phyloP scores from a whole-genome alignment of 2,797 vertebrate species.

The Lutjanus argentimaculatus region DNA sequence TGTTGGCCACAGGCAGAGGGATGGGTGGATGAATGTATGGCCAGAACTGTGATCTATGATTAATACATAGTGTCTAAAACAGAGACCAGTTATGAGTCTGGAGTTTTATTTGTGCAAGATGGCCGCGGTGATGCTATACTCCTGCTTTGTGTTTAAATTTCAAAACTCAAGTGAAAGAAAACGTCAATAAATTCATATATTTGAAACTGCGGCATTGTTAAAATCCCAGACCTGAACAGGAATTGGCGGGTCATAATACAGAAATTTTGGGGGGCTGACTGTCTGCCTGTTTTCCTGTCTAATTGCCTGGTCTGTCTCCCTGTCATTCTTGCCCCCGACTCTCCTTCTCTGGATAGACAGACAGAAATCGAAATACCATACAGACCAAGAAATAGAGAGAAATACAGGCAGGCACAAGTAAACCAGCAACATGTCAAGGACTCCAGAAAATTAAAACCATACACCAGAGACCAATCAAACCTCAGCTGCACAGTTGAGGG shows the following conservation, averaged over 20 bases:
- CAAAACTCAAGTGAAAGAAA: conserved; percentile 27
- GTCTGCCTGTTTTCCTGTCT: conserved; percentile 42
- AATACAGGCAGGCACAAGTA: conserved; percentile 13
- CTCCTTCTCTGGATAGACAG: conserved; percentile 20
- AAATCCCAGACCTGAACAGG: not conserved
- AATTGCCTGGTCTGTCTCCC: conserved; percentile 18
- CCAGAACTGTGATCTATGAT: conserved; percentile 67
- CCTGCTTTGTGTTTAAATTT: conserved; percentile 38
- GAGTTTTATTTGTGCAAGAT: conserved; percentile 42
- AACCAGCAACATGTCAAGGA: conserved; percentile 18
- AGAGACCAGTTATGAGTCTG: conserved; percentile 48
- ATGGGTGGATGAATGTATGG: conserved; percentile 67
- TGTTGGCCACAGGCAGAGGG: conserved; percentile 72
- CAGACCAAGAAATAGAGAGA: conserved; percentile 9
- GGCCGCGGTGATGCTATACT: conserved; percentile 32
- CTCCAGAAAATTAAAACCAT: conserved; percentile 36
- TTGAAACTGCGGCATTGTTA: not conserved
- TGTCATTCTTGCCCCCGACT: conserved; percentile 6
- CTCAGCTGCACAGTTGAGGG: conserved; percentile 33
- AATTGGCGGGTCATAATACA: not conserved
- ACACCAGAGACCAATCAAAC: conserved; percentile 45
- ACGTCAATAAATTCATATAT: not conserved
- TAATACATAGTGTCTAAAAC: conserved; percentile 56
- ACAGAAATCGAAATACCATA: conserved; percentile 24
- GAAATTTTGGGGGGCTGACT: conserved; percentile 5